phyloP scores from a whole-genome alignment of 2,888 invertebrate genomes.

The Acronicta alni region DNA sequence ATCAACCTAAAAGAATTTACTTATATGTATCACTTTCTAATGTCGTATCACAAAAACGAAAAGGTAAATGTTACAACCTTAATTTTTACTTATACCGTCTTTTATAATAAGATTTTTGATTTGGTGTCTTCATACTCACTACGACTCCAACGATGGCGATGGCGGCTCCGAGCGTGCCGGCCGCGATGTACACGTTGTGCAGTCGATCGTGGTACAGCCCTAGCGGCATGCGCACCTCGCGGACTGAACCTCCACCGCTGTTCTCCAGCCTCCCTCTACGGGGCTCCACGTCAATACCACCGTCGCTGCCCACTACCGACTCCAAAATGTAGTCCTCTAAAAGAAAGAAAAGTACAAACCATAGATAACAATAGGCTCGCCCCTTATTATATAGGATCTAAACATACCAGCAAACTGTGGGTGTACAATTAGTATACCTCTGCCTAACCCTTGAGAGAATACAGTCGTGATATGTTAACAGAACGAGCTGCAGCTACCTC shows the following conservation, averaged over 20 bases:
- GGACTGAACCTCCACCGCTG: conserved; percentile 76
- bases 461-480: too few species aligned
- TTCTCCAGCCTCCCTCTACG: conserved; percentile 51
- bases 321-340: conserved; percentile 92
- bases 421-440: too few species aligned
- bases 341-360: conserved; percentile 39
- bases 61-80: too few species aligned
- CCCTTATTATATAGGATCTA: too few species aligned
- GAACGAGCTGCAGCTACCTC: background rate
- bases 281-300: conserved; percentile 65
- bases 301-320: conserved; percentile 87
- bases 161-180: conserved; percentile 93
- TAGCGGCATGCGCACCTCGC: conserved; percentile 89
- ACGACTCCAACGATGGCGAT: conserved; percentile 93
- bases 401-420: too few species aligned
- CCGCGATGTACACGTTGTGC: conserved; percentile 94
- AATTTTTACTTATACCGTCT: too few species aligned
- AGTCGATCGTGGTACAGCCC: conserved; percentile 90
- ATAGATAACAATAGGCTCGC: too few species aligned
- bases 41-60: too few species aligned
- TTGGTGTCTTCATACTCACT: conserved; percentile 82
- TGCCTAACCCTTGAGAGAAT: too few species aligned
- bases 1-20: too few species aligned
- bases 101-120: too few species aligned
- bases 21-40: too few species aligned